Evolutionary conservation across 2,888 invertebrate genomes (phyloP), one percentile per base, ranked within the genome.

Genomic region (Platycheirus rosarum): DNA sequence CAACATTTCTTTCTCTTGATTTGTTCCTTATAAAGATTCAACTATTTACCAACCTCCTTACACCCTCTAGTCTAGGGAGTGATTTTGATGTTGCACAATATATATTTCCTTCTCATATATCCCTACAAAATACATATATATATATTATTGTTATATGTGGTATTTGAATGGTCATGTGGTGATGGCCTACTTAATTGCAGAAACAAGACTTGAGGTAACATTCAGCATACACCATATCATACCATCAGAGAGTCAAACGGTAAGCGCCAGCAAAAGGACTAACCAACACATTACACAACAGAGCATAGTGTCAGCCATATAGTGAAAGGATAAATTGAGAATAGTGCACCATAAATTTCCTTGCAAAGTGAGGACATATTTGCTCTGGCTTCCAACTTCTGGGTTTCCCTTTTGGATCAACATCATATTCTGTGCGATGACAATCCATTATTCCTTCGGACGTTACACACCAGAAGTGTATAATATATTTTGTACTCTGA

Each of bases 131-230:
- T 35, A 5, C 7, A 13, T 13, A 11, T 35, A 18, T 9, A 11
- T 9, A 16, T 42, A 13, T 32, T 16, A 57, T 40, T 70, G 70
- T 16, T 37, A 44, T 37, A 44, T 68, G 18, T 55, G 40, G 35
- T 53, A 44, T 73, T 73, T 74, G 62, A 73, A 73, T 78, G 66
- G 73, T 55, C 3, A 13, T 75, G 57, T 29, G 65, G 69, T 66
- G 60, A 76, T 76, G 80, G 62, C 76, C 80, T 70, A 80, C 70
- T 76, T 71, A 80, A 80, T 76, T 80, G 76, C 66, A 76, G 76
- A 53, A 62, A 70, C 70, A 76, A 60, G 66, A 80, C 75, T 66
- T 66, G 68, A 70, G 80, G 80, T 66, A 80, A 55, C 70, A 32
- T 32, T 8, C 62, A 66, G 65, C 20, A 66, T 49, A 55, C 70